Percentiles rank a stretch among this genome's conserved stretches.
These are phyloP conservation scores for human DNA, from an alignment of 2,113 vertebrate genomes.

Conservation along the genomic window GRCh38 chr5:39376501-39377000, in stretches of 20 bases:
- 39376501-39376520: background rate
- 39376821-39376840: constrained; percentile 96
- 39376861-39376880: constrained; percentile 94
- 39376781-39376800: constrained; percentile 91
- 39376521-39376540: background rate
- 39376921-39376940: constrained; percentile 85
- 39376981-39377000: constrained; percentile 81
- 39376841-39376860: constrained; percentile 94
- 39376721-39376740: constrained; percentile 88
- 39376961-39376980: background rate
- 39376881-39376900: constrained; percentile 88
- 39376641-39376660: constrained; percentile 81
- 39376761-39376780: constrained; percentile 85
- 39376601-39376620: background rate
- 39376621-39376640: background rate
- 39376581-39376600: background rate
- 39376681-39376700: constrained; percentile 84
- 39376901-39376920: constrained; percentile 87
- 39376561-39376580: background rate
- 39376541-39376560: background rate
- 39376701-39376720: constrained; percentile 86
- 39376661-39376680: constrained; percentile 85
- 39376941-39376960: constrained; percentile 67
- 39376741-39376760: constrained; percentile 81
- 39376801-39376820: constrained; percentile 94